Base-by-base conservation (phyloP, 2,797 vertebrate genomes). In the Pygocentrus nattereri region DNA sequence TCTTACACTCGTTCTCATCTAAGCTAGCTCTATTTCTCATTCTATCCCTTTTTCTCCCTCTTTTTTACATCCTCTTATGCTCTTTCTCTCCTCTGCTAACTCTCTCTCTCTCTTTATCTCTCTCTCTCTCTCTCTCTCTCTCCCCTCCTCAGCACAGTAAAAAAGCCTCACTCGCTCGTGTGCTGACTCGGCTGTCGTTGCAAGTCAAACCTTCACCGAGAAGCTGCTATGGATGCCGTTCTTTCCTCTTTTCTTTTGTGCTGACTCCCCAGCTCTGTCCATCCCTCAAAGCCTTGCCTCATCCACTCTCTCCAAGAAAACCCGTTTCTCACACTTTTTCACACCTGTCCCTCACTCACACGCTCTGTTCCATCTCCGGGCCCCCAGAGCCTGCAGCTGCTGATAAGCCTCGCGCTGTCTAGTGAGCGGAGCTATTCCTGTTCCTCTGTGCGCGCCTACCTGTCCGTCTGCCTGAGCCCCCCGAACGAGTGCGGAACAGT, bases 161-260 rank as follows among this genome's bases (percentile, higher is more conserved):
- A 15, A 18, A 62, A 19, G 34, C 34, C 41, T 44, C 34, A 69
- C 30, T 47, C 58, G 58, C 61, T 27, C 30, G 61, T 79, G n/a
- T 79, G 77, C 72, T 79, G 88, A 76, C 81, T 78, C 83, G 82
- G 59, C 84, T 89, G 83, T 81, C 85, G 72, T 82, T 82, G 83
- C 83, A 71, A 85, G 84, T 71, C 83, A 82, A 75, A 88, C 49
- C 31, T 38, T 27, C 44, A 25, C 44, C 6, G 44, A 19, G 65
- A 71, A 5, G n/a, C 23, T 50, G 44, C 68, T 30, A 71, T 50
- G 23, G 5, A 71, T 50, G 27, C 68, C 47, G 1, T 30, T 25
- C 68, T 23, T 71, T 49, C 25, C 7, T 6, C 49, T 47, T 19
- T 38, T 25, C 47, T 71, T 41, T 75, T 79, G 47, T 72, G 82